phyloP scores from a whole-genome alignment of 2,888 invertebrate species.

The Hypomecis punctinalis region DNA sequence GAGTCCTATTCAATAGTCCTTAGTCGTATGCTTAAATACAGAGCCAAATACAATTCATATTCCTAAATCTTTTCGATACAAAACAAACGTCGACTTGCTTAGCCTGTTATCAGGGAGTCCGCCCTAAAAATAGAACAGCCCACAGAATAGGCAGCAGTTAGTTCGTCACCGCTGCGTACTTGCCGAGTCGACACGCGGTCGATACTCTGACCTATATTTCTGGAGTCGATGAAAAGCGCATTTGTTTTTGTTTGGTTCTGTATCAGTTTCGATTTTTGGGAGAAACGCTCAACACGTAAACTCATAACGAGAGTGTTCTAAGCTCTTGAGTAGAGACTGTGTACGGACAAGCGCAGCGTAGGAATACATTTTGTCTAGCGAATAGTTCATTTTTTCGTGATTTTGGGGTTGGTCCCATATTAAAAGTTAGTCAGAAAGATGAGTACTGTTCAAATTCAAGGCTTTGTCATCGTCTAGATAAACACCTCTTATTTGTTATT shows the following conservation, averaged over 20 bases:
- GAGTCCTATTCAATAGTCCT: no score
- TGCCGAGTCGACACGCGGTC: slow-evolving; percentile 5
- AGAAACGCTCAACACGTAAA: slow-evolving; percentile 8
- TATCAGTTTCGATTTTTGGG: slow-evolving; percentile 2
- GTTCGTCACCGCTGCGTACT: slow-evolving; percentile 3
- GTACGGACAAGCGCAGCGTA: no score
- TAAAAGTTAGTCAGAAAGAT: no score
- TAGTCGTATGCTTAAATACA: no score
- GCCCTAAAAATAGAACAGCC: slow-evolving; percentile 13
- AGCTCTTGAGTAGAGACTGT: neutral
- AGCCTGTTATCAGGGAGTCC: slow-evolving; percentile 5
- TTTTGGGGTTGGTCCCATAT: no score
- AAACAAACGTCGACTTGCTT: neutral
- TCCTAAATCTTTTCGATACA: neutral
- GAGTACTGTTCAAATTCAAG: no score
- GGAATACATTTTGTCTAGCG: no score
- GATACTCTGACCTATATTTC: slow-evolving; percentile 27
- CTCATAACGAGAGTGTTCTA: no score
- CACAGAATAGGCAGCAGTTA: slow-evolving; percentile 4
- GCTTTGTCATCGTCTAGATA: no score
- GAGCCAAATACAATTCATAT: no score
- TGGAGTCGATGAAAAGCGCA: slow-evolving; percentile 8
- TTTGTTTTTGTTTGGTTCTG: slow-evolving; percentile 8
- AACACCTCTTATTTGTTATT: no score
- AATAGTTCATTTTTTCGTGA: no score